Evolutionary conservation across 2,113 vertebrate species (phyloP).

Genomic region (Ceyx margarethae): DNA sequence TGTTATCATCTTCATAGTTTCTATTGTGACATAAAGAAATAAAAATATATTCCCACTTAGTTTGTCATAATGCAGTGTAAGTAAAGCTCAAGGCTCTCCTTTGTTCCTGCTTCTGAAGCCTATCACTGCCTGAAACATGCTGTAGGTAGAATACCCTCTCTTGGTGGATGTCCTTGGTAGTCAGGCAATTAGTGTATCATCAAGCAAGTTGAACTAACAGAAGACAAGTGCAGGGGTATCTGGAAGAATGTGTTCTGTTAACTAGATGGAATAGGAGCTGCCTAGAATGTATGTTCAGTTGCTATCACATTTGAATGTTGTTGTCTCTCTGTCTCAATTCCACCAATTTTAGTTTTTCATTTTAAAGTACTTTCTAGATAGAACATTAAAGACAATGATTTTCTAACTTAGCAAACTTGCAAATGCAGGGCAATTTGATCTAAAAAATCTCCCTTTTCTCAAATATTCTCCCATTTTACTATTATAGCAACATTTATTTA

Average conservation of each 20-base stretch:
- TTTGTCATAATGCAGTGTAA: neutral
- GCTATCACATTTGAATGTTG: neutral
- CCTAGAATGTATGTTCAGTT: neutral
- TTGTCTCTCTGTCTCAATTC: neutral
- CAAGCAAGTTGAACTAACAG: neutral
- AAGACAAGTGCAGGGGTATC: neutral
- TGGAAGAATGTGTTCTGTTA: neutral
- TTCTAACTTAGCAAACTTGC: neutral
- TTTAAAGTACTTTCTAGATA: neutral
- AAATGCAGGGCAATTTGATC: neutral
- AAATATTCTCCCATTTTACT: neutral
- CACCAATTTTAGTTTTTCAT: neutral
- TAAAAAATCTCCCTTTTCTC: neutral
- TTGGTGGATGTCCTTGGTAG: neutral
- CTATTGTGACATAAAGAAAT: constrained; percentile 26
- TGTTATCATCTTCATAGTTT: constrained; percentile 41
- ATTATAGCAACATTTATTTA: neutral
- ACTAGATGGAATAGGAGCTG: neutral
- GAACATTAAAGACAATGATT: neutral
- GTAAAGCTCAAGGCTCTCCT: neutral
- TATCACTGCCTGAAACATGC: neutral
- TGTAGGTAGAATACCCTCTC: neutral
- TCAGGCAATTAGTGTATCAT: neutral
- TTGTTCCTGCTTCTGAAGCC: neutral
- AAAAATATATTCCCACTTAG: constrained; percentile 31